Percentiles rank a stretch among this genome's conserved stretches.
phyloP scores from a whole-genome alignment of 2,113 vertebrate species.

The Pampusana beccarii region DNA sequence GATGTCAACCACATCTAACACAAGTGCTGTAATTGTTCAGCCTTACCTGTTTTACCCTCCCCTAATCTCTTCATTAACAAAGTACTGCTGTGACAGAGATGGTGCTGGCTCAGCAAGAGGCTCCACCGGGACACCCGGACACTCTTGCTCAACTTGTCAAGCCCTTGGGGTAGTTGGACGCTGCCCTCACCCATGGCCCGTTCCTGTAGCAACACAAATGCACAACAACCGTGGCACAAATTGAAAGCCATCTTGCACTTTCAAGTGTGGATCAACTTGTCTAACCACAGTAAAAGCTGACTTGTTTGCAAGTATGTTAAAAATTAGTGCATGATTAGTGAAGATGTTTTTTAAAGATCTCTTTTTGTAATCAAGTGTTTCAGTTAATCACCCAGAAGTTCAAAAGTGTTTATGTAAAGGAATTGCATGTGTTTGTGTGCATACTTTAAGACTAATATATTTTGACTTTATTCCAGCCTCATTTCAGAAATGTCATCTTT shows the following conservation, averaged over 20 bases:
- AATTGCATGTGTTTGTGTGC: conserved; percentile 7
- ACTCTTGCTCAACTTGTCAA: background rate
- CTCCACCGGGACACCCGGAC: background rate
- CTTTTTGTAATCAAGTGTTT: background rate
- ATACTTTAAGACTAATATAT: background rate
- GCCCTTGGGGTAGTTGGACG: background rate
- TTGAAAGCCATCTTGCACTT: background rate
- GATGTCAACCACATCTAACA: background rate
- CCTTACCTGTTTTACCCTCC: background rate
- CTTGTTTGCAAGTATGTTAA: conserved; percentile 8
- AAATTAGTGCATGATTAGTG: background rate
- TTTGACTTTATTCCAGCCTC: background rate
- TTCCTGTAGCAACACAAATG: background rate
- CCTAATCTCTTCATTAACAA: background rate
- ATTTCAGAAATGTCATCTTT: background rate
- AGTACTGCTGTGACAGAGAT: background rate
- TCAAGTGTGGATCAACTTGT: conserved; percentile 27
- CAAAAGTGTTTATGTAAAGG: conserved; percentile 17
- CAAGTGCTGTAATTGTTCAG: background rate
- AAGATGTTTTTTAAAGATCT: background rate
- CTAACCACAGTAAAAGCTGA: conserved; percentile 10
- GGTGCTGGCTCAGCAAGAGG: background rate
- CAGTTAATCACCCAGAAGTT: background rate
- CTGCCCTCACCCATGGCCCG: background rate
- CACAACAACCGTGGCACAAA: background rate